Base-by-base conservation (phyloP, 2,888 invertebrate genomes). In the Polyommatus icarus region DNA sequence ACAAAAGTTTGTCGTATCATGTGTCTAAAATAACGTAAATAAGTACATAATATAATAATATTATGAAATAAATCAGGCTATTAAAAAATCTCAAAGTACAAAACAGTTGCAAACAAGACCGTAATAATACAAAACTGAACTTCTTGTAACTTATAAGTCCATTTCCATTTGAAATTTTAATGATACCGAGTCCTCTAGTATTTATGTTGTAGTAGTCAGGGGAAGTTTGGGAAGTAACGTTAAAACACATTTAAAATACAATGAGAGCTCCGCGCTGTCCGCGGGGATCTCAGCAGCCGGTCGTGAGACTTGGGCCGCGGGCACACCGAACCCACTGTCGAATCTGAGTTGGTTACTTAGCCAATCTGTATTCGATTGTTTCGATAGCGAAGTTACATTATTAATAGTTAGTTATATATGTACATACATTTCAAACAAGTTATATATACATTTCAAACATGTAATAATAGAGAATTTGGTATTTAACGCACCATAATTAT, bases 221-320 rank as follows among this genome's bases (percentile, higher is more conserved):
- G 67, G 61, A 24, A 67, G 67, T 67, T 67, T 67, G 67, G 29
- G 10, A 29, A 67, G 67, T 32, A 29, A 32, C 67, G 67, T 67
- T 67, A 67, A 61, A 67, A 67, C 67, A 67, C 67, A 29, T 67
- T 67, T 67, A 67, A 67, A 67, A 67, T 67, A 67, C 67, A 67
- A 67, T 67, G 67, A 67, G 67, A 67, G 29, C 29, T 32, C 59
- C 24, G 15, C 15, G 67, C 5, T 12, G 29, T 32, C 29, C 29
- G 15, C 67, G 67, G 67, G 67, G 67, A 67, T 32, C 29, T 67
- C 29, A 67, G 32, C 6, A 67, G 67, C 67, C 67, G 67, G 8
- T 59, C 20, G 20, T 20, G 59, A 54, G 54, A 54, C 54, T 54
- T 18, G 18, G 18, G 54, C 15, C 5, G 54, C 54, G 54, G 3